A percentile compares a stretch with the other conserved stretches of the same genome.
These are phyloP conservation scores for Gymnogyps californianus DNA, from an alignment of 2,113 vertebrate species.

Conservation along the genomic window DNA sequence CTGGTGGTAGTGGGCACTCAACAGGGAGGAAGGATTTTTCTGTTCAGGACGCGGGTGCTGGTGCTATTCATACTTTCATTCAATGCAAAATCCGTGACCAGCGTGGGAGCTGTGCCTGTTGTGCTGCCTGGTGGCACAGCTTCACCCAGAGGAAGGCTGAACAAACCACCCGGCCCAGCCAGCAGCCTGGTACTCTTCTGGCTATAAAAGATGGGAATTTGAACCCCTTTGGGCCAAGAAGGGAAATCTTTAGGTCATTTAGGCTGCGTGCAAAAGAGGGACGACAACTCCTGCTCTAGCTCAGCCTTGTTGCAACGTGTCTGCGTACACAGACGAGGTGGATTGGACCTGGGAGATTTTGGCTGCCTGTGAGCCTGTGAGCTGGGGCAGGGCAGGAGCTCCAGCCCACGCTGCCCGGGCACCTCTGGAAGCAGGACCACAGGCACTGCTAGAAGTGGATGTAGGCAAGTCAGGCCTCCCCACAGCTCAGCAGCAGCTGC, in stretches of 20 bases:
- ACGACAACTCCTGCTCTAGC: not conserved
- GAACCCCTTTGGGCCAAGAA: not conserved
- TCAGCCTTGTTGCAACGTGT: not conserved
- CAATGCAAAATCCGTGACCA: not conserved
- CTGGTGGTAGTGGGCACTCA: not conserved
- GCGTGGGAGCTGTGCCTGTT: accelerated
- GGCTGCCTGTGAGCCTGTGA: not conserved
- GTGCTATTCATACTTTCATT: not conserved
- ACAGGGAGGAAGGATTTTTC: not conserved
- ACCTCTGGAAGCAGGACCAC: not conserved
- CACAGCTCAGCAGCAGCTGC: not conserved
- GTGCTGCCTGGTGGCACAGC: not conserved
- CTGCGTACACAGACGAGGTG: accelerated
- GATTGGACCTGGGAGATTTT: not conserved
- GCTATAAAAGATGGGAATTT: not conserved
- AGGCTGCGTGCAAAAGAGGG: not conserved
- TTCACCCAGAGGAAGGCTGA: not conserved
- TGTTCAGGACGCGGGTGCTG: not conserved
- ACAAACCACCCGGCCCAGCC: not conserved
- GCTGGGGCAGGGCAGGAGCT: not conserved
- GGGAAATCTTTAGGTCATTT: not conserved
- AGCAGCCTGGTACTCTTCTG: not conserved
- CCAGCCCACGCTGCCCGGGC: accelerated
- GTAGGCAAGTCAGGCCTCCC: not conserved
- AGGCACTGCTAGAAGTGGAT: not conserved